Evolutionary conservation across 2,113 vertebrate species (phyloP).

Genomic region (Hippocampus mohnikei): DNA sequence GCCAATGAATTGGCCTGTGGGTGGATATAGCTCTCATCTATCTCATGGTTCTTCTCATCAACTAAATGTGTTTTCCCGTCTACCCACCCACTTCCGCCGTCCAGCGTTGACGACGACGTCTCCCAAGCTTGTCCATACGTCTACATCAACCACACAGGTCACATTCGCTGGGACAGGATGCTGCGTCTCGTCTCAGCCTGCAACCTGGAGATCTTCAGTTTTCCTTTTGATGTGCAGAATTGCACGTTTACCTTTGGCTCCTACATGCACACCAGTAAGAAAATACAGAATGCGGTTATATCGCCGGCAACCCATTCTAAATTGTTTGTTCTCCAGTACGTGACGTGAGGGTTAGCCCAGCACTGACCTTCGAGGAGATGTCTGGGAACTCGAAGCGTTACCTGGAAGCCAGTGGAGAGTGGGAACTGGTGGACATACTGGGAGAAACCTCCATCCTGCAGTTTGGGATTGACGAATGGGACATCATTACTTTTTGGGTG

Average conservation of each 20-base stretch:
- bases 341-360: constrained; percentile 72
- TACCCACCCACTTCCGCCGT: neutral
- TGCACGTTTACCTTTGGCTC: constrained; percentile 79
- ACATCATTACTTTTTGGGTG: constrained; percentile 80
- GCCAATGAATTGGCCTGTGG: no score
- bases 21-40: no score
- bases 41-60: no score
- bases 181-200: constrained; percentile 76
- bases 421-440: constrained; percentile 71
- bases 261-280: constrained; percentile 79
- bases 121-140: constrained; percentile 74
- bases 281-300: neutral
- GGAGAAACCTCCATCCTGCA: constrained; percentile 64
- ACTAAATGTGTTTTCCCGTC: neutral
- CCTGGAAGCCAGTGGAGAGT: constrained; percentile 78
- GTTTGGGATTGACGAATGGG: constrained; percentile 79
- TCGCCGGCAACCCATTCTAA: no score
- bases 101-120: constrained; percentile 74
- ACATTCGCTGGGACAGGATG: constrained; percentile 75
- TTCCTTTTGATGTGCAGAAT: constrained; percentile 81
- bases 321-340: constrained; percentile 45
- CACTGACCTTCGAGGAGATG: constrained; percentile 74
- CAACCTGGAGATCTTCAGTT: constrained; percentile 81
- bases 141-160: constrained; percentile 77
- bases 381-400: constrained; percentile 74